These are phyloP conservation scores for Stenodema calcarata DNA, from an alignment of 2,888 invertebrate species.

Conservation along the genomic window DNA sequence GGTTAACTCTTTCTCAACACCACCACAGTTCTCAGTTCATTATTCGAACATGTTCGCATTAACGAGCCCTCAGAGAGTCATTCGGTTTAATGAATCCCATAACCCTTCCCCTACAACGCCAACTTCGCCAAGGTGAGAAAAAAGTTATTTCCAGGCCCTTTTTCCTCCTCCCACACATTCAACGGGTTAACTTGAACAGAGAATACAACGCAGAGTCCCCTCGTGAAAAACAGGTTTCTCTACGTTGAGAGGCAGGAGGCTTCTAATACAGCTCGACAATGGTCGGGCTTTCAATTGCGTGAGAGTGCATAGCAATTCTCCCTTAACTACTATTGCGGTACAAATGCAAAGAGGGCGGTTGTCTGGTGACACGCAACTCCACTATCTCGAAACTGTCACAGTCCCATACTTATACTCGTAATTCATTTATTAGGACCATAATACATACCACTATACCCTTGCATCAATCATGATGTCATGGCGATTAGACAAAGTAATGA, in stretches of 20 bases:
- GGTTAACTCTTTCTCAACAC: background rate
- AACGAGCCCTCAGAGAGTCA: background rate
- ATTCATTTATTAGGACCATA: no score
- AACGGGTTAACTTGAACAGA: background rate
- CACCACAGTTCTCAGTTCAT: background rate
- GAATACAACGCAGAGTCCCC: background rate
- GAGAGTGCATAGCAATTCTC: no score
- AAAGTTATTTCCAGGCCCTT: background rate
- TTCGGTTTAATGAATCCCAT: slow-evolving; percentile 24
- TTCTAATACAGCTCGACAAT: background rate
- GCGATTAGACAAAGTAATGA: no score
- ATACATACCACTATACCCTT: no score
- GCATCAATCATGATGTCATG: no score
- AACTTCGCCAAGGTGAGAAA: background rate
- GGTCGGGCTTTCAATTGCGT: no score
- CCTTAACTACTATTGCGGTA: no score
- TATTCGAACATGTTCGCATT: background rate
- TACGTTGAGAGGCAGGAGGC: background rate
- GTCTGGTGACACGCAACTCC: no score
- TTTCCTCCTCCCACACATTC: no score
- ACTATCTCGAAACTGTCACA: no score
- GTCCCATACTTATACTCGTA: no score
- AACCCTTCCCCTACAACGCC: background rate
- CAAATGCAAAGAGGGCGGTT: no score
- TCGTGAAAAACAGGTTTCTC: background rate